phyloP scores from a whole-genome alignment of 2,113 vertebrate genomes.

The Oryzias javanicus region DNA sequence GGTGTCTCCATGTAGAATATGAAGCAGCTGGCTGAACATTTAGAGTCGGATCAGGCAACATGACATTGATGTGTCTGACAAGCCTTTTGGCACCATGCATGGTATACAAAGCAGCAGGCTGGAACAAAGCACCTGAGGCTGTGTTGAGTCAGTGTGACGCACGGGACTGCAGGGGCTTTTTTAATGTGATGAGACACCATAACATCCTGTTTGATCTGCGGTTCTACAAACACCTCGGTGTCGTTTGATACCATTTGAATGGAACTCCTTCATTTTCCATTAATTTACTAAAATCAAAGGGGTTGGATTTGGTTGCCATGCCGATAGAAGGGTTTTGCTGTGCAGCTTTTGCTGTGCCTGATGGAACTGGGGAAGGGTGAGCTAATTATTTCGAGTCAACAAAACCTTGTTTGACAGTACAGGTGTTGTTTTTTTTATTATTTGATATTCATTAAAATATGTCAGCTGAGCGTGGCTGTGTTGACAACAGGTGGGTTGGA shows the following conservation, averaged over 20 bases:
- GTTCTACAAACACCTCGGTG: constrained; percentile 15
- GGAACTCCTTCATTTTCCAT: constrained; percentile 9
- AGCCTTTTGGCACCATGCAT: constrained; percentile 39
- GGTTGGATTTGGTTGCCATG: constrained; percentile 1
- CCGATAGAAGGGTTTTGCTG: constrained; percentile 14
- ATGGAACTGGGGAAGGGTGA: constrained; percentile 52
- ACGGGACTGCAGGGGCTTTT: constrained; percentile 6
- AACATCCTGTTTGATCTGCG: constrained; percentile 31
- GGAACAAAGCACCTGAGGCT: constrained; percentile 40
- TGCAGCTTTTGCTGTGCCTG: constrained; percentile 34
- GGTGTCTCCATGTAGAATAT: not conserved
- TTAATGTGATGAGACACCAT: constrained; percentile 40
- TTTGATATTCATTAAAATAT: not conserved
- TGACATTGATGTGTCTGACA: constrained; percentile 27
- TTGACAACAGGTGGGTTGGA: constrained; percentile 26
- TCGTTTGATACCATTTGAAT: not conserved
- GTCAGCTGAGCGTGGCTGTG: not conserved
- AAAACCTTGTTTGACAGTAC: not conserved
- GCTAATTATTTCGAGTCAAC: too few relatives aligned
- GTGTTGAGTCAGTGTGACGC: constrained; percentile 23
- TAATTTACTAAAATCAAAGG: constrained; percentile 26
- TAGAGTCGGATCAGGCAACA: constrained; percentile 18
- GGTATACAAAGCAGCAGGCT: constrained; percentile 24
- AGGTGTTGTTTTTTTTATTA: not conserved
- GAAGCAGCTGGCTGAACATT: constrained; percentile 20